phyloP scores from a whole-genome alignment of 2,888 invertebrate species.

The Cataglyphis cursor region DNA sequence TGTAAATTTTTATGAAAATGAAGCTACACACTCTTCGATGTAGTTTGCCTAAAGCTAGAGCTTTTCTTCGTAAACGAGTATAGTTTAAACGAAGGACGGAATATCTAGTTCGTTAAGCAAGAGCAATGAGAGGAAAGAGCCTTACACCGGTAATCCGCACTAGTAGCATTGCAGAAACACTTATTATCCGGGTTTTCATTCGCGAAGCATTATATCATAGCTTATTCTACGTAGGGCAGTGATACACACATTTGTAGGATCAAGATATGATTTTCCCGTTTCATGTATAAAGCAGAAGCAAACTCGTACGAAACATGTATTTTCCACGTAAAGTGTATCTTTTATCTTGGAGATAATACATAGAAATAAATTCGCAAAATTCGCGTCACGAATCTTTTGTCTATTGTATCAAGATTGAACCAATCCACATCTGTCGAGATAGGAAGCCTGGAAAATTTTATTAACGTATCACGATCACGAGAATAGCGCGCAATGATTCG shows the following conservation, averaged over 20 bases:
- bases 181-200: conserved; percentile 36
- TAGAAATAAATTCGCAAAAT: conserved; percentile 4
- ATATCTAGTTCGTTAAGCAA: conserved; percentile 12
- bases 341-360: background rate
- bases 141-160: background rate
- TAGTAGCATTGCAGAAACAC: background rate
- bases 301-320: background rate
- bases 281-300: background rate
- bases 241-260: background rate
- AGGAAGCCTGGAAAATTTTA: background rate
- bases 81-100: conserved; percentile 3
- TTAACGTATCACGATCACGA: background rate
- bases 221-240: background rate
- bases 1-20: background rate
- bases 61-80: background rate
- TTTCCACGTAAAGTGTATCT: background rate
- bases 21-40: conserved; percentile 4
- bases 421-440: background rate
- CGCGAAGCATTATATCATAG: conserved; percentile 12
- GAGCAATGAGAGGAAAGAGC: conserved; percentile 13
- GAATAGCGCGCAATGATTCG: background rate
- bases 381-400: background rate
- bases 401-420: background rate
- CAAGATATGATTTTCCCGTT: conserved; percentile 21
- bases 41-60: background rate